A percentile compares a stretch with the other conserved stretches of the same genome.
phyloP scores from a whole-genome alignment of 2,888 invertebrate species.

The Carabus problematicus region DNA sequence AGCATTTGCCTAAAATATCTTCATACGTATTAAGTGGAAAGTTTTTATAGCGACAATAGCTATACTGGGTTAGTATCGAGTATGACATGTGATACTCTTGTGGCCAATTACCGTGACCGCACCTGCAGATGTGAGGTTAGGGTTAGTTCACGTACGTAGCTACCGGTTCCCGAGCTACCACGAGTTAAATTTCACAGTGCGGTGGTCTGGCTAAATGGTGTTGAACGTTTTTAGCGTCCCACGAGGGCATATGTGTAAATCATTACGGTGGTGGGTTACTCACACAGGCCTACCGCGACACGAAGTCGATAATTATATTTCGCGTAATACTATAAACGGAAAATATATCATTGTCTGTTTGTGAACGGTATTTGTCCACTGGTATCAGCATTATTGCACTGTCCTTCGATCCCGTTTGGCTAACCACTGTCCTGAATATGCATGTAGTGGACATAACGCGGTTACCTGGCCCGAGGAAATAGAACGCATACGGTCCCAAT shows the following conservation, averaged over 20 bases:
- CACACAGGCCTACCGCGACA: conserved; percentile 40
- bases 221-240: conserved; percentile 11
- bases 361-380: conserved; percentile 21
- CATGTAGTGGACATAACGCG: conserved; percentile 20
- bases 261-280: conserved; percentile 10
- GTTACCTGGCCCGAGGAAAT: conserved; percentile 26
- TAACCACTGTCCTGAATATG: conserved; percentile 32
- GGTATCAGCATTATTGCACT: background rate
- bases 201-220: background rate
- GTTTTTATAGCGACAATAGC: too few species aligned
- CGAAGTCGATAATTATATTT: conserved; percentile 48
- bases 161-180: conserved; percentile 4
- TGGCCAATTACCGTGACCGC: conserved; percentile 7
- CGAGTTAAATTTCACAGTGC: conserved; percentile 21
- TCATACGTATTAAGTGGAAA: too few species aligned
- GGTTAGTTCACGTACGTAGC: background rate
- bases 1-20: too few species aligned
- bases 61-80: too few species aligned
- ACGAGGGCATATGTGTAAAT: conserved; percentile 26
- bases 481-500: conserved; percentile 3
- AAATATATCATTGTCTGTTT: conserved; percentile 49
- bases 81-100: background rate
- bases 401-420: background rate
- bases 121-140: background rate
- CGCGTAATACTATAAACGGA: conserved; percentile 47